Evolutionary conservation across 2,113 vertebrate genomes (phyloP).

Genomic region (Coregonus clupeaformis): DNA sequence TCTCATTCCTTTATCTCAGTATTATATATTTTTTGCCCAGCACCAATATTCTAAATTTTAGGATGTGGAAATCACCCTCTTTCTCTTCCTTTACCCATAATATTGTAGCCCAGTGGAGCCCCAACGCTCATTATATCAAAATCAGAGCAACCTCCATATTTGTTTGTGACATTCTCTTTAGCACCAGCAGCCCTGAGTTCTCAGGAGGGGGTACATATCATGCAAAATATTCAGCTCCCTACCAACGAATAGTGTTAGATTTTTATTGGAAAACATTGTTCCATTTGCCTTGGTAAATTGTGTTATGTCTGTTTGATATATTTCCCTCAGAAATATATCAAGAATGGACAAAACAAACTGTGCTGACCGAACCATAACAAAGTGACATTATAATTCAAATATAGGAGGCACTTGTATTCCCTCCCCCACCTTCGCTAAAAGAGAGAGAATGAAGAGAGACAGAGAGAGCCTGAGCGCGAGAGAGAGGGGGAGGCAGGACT

Average conservation of each 20-base stretch:
- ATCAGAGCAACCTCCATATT: neutral
- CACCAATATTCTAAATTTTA: too few relatives aligned
- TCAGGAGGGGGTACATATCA: neutral
- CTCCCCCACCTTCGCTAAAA: too few relatives aligned
- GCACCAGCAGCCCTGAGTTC: neutral
- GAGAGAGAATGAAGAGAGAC: too few relatives aligned
- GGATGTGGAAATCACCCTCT: too few relatives aligned
- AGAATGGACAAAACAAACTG: neutral
- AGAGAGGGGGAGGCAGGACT: neutral
- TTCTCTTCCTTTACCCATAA: neutral
- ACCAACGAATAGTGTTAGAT: neutral
- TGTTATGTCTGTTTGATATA: neutral
- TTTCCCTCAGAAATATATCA: neutral
- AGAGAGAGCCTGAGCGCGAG: neutral
- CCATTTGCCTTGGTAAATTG: neutral
- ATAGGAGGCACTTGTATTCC: neutral
- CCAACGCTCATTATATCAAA: neutral
- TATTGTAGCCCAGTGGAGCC: neutral
- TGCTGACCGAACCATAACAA: neutral
- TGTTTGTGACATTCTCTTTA: neutral
- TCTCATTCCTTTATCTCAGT: too few relatives aligned
- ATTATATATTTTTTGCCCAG: too few relatives aligned
- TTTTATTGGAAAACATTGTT: neutral
- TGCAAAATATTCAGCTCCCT: neutral
- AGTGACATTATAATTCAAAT: neutral